Base-by-base conservation (phyloP, 2,113 vertebrate species). In the Labeo rohita region DNA sequence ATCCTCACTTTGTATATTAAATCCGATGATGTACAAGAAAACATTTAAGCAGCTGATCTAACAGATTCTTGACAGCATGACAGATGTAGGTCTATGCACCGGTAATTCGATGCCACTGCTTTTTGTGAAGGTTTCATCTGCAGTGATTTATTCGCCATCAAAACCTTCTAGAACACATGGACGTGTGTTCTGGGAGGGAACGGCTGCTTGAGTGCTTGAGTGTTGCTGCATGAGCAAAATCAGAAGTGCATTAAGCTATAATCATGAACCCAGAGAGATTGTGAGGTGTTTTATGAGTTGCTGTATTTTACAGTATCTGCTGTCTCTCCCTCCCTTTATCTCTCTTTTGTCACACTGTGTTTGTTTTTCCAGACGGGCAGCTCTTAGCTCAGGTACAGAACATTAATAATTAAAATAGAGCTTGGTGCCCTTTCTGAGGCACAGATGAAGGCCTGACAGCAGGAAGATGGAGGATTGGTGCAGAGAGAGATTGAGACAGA, bases 331-430 rank as follows among this genome's bases (percentile, higher is more conserved):
- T 45, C 18, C 45, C 21, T 49, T 34, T 50, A 56, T 49, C 54
- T 68, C 36, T 61, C 39, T 77, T 11, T 80, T 11, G 18, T 75
- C 75, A 49, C 21, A 18, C 50, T 39, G 54, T 73, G 61, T 84
- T 87, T 85, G 74, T 65, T 85, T 80, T 86, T 87, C 79, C 88
- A 80, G 79, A 34, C 43, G 12, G 66, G 56, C 59, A n/a, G 36
- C 52, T 49, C 80, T 73, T 23, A 21, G 73, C 68, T 82, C 80
- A 54, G 66, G 54, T 77, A 50, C 85, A 80, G 23, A 50, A 28
- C 52, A 88, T 87, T 83, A 88, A 86, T 83, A 81, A 84, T 68
- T 56, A 73, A 86, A 78, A 65, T 65, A 45, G 36, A 85, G 56
- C 47, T 28, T 21, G 49, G 11, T 50, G 82, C 49, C 28, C 83